These are phyloP conservation scores for Hirundo rustica DNA, from an alignment of 2,797 vertebrate species.

Conservation along the genomic window DNA sequence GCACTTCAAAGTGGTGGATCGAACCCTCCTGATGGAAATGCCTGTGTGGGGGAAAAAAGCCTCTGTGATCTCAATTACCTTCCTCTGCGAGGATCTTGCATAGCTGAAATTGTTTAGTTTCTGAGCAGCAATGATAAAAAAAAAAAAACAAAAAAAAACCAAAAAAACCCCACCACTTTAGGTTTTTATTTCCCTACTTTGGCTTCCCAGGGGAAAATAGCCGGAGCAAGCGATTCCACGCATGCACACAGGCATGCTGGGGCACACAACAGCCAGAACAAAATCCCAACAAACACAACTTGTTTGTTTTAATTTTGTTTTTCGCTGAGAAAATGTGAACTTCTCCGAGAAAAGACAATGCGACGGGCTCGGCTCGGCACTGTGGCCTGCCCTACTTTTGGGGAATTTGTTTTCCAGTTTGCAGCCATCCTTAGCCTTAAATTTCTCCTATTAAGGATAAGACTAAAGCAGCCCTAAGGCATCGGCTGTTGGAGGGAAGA, in stretches of 20 bases:
- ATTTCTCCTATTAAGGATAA: constrained; percentile 30
- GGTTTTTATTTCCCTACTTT: constrained; percentile 41
- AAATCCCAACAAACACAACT: neutral
- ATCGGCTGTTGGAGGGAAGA: neutral
- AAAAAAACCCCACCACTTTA: neutral
- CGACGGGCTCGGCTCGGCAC: neutral
- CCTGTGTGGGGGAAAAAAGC: neutral
- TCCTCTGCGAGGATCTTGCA: constrained; percentile 17
- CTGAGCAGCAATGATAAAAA: constrained; percentile 30
- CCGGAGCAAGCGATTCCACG: neutral
- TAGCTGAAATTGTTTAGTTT: constrained; percentile 51
- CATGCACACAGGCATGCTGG: neutral
- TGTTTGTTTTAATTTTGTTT: constrained; percentile 1
- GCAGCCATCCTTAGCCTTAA: neutral
- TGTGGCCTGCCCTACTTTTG: neutral
- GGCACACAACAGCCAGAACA: neutral
- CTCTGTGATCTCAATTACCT: constrained; percentile 51
- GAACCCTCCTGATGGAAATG: neutral
- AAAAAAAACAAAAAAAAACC: too few relatives aligned
- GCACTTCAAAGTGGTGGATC: neutral
- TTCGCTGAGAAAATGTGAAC: neutral
- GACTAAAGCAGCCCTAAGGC: neutral
- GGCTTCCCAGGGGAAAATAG: constrained; percentile 16
- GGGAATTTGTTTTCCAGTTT: neutral
- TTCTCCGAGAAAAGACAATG: neutral